Percentiles rank a stretch among this genome's conserved stretches.
These are phyloP conservation scores for Allolobophora icterica DNA, from an alignment of 2,888 invertebrate genomes.

Conservation along the genomic window DNA sequence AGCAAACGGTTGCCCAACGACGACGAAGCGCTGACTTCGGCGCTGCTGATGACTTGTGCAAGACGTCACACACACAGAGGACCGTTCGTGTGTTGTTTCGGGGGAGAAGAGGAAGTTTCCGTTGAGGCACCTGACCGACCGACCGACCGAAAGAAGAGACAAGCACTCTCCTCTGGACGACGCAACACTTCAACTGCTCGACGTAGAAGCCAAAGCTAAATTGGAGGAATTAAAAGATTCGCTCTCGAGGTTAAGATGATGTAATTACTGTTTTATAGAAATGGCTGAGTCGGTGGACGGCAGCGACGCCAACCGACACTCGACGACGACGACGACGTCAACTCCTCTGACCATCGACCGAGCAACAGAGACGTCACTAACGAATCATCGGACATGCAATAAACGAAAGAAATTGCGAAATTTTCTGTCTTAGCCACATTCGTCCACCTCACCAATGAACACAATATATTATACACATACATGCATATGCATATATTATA, in stretches of 20 bases:
- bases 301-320: background rate
- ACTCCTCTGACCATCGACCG: background rate
- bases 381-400: background rate
- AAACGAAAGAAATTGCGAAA: background rate
- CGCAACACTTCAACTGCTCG: background rate
- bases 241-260: background rate
- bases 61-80: background rate
- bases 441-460: background rate
- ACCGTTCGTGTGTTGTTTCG: background rate
- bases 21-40: background rate
- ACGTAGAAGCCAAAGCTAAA: background rate
- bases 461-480: background rate
- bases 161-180: background rate
- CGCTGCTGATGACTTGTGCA: background rate
- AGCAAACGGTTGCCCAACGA: background rate
- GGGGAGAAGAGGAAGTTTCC: background rate
- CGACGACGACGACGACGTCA: background rate
- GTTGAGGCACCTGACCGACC: background rate
- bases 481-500: too few species aligned
- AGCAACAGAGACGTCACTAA: background rate
- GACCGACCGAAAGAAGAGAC: background rate
- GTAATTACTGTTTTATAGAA: constrained; percentile 11
- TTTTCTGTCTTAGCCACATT: background rate
- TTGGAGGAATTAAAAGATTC: constrained; percentile 17
- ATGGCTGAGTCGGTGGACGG: background rate